Base-by-base conservation (phyloP, 2,113 vertebrate species). In the Cyprinodon brontotheroides region DNA sequence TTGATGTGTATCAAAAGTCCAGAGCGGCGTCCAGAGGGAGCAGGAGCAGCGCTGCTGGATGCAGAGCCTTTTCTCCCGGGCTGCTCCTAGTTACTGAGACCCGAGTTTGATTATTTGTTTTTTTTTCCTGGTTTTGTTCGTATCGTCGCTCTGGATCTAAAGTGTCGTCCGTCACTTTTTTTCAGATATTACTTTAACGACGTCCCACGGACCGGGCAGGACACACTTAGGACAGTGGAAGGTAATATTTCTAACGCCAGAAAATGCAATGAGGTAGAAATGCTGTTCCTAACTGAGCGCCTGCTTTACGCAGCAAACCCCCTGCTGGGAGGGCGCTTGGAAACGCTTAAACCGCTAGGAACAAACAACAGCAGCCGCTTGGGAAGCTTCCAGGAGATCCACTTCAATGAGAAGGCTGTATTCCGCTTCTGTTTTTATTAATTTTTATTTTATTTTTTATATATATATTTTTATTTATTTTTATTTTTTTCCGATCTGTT, bases 291-390 rank as follows among this genome's bases (percentile, higher is more conserved):
- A 43, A 69, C 59, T 7, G 3, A 22, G 17, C 3, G 40, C 12
- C 9, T 68, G 8, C 11, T 7, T 9, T 29, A 41, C 45, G 87
- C 92, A 99, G 98, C 98, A 1, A 99, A 99, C 68, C 98, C 98
- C 0, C 82, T 99, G 0, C 89, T 99, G 74, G 98, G 99, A 91
- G n/a, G n/a, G 97, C 97, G 0, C 99, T 99, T 77, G 98, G 98
- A 79, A 99, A 99, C 45, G 98, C 98, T 11, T 99, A 99, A 87
- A 99, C 98, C 0, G 97, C 99, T 84, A 95, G 97, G 13, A 99
- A 99, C 92, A 99, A n/a, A 99, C 93, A 99, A 99, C 89, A 99
- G 97, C 91, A 99, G 98, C 72, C 96, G 98, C 82, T 99, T 99
- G 98, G 98, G 43, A 99, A 99, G 91, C 99, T 99, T 85, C 97